Evolutionary conservation across 2,888 invertebrate species (phyloP).

Genomic region (Suillia variegata): DNA sequence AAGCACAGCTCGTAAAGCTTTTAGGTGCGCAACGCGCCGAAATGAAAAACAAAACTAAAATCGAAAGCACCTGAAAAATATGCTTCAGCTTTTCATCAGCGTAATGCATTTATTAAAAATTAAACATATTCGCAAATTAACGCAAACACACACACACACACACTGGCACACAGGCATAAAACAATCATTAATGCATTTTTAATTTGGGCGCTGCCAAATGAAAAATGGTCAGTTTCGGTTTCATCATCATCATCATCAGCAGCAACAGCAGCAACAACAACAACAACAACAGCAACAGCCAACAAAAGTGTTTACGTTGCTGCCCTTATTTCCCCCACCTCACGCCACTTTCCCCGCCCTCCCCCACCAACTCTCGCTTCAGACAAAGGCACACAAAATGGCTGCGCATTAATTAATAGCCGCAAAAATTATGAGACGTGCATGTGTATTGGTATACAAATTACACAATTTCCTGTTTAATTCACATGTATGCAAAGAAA

Average conservation of each 20-base stretch:
- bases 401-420: background rate
- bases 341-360: no score
- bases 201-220: conserved; percentile 1
- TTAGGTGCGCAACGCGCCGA: no score
- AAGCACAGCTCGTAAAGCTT: background rate
- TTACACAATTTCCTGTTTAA: background rate
- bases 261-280: no score
- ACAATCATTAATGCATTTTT: background rate
- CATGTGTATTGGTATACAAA: background rate
- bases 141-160: background rate
- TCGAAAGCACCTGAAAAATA: no score
- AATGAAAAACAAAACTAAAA: no score
- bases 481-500: background rate
- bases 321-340: no score
- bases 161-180: background rate
- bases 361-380: no score
- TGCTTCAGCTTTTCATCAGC: background rate
- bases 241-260: no score
- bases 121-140: background rate
- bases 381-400: background rate
- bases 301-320: background rate
- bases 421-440: background rate
- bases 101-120: conserved; percentile 3
- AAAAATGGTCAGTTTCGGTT: background rate
- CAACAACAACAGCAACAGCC: background rate